phyloP scores from a whole-genome alignment of 37 sponge, comb jelly and placozoan genomes.

The Axinella damicornis region DNA sequence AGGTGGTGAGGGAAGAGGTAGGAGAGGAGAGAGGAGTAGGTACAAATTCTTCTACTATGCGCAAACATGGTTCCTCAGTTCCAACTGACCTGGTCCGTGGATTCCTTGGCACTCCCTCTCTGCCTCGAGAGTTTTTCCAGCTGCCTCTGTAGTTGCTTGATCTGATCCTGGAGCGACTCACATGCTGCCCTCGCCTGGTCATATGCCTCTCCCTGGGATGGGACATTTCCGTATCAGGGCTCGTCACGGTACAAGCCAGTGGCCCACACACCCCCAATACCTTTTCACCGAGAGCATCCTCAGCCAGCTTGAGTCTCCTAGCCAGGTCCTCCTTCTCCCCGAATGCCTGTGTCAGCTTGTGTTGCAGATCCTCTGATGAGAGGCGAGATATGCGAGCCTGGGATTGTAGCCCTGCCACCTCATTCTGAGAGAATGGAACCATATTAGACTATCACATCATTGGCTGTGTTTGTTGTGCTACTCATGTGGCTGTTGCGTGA shows the following conservation, averaged over 20 bases:
- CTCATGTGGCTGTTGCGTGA: not conserved
- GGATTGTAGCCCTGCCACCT: constrained; percentile 30
- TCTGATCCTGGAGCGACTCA: constrained; percentile 22
- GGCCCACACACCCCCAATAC: constrained; percentile 7
- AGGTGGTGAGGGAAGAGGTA: too few relatives aligned
- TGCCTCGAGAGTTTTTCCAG: constrained; percentile 7
- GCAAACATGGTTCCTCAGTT: too few relatives aligned
- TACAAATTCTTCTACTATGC: not conserved
- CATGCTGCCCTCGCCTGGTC: constrained; percentile 6
- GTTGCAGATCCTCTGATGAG: constrained; percentile 37
- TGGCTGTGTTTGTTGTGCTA: too few relatives aligned
- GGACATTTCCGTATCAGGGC: too few relatives aligned
- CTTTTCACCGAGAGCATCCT: constrained; percentile 41
- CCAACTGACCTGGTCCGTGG: too few relatives aligned
- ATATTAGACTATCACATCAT: too few relatives aligned
- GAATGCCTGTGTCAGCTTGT: constrained; percentile 35
- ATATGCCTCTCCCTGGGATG: constrained; percentile 20
- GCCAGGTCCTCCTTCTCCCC: constrained; percentile 57
- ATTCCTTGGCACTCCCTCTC: not conserved
- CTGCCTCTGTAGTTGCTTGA: constrained; percentile 36
- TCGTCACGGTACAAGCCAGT: too few relatives aligned
- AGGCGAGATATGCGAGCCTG: constrained; percentile 33
- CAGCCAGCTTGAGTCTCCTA: constrained; percentile 42
- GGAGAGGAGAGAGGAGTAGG: not conserved
- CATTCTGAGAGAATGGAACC: not conserved